A percentile compares a stretch with the other conserved stretches of the same genome.
These are phyloP conservation scores for Agonopterix arenella DNA, from an alignment of 2,888 invertebrate species.

Conservation along the genomic window DNA sequence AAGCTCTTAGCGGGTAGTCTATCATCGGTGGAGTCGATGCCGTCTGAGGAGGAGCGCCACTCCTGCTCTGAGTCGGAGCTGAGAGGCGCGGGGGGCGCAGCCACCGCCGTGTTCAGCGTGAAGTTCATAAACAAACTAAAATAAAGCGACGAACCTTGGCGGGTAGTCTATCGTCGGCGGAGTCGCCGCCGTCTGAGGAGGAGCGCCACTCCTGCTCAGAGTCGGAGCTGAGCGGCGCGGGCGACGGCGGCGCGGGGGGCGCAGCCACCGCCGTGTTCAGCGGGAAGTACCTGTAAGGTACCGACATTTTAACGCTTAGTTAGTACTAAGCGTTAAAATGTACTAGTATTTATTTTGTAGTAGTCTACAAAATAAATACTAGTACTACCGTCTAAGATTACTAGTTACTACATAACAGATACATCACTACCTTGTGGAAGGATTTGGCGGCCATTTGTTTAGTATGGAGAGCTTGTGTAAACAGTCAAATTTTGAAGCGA, in stretches of 20 bases:
- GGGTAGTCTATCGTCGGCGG: constrained; percentile 41
- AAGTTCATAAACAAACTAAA: constrained; percentile 69
- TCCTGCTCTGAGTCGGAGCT: constrained; percentile 57
- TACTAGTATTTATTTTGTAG: too few species aligned
- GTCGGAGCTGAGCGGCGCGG: constrained; percentile 48
- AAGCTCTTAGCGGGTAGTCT: constrained; percentile 31
- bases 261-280: constrained; percentile 89
- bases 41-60: constrained; percentile 43
- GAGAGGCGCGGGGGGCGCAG: constrained; percentile 48
- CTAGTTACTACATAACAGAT: too few species aligned
- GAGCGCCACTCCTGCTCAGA: constrained; percentile 53
- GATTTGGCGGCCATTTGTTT: too few species aligned
- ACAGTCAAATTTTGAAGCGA: too few species aligned
- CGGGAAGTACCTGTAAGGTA: constrained; percentile 85
- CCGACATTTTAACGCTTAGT: neutral
- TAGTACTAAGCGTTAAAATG: too few species aligned
- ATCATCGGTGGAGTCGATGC: constrained; percentile 47
- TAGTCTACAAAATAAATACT: too few species aligned
- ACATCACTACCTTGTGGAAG: too few species aligned
- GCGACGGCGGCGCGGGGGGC: constrained; percentile 45
- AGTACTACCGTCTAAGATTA: too few species aligned
- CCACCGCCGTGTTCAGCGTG: constrained; percentile 93
- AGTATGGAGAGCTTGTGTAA: too few species aligned
- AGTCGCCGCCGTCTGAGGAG: constrained; percentile 43
- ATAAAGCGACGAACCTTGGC: constrained; percentile 43